These are phyloP conservation scores for Carpatolechia fugitivella DNA, from an alignment of 2,888 invertebrate species.

Conservation along the genomic window DNA sequence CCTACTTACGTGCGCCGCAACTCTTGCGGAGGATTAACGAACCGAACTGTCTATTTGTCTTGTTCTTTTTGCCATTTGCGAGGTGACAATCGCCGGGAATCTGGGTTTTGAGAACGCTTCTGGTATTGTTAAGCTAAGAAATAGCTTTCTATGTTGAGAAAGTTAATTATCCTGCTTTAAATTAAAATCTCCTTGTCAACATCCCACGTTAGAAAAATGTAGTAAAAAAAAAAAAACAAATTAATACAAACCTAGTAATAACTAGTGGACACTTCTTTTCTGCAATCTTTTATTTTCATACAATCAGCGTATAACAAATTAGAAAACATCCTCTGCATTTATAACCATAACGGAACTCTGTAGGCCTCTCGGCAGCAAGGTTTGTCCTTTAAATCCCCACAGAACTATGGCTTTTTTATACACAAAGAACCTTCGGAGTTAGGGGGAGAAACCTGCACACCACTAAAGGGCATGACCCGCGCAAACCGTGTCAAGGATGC, in stretches of 20 bases:
- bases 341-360: not conserved
- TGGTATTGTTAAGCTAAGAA: not conserved
- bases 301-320: too few relatives aligned
- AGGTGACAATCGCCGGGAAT: conserved; percentile 4
- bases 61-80: conserved; percentile 19
- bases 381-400: not conserved
- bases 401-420: conserved; percentile 1
- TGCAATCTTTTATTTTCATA: too few relatives aligned
- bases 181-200: too few relatives aligned
- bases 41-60: conserved; percentile 23
- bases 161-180: too few relatives aligned
- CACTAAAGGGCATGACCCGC: conserved; percentile 61
- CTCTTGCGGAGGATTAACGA: conserved; percentile 24
- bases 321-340: too few relatives aligned
- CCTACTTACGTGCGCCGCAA: conserved; percentile 31
- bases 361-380: not conserved
- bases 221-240: too few relatives aligned
- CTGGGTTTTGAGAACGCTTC: not conserved
- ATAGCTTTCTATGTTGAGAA: too few relatives aligned
- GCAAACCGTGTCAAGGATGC: conserved; percentile 65
- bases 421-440: conserved; percentile 45
- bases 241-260: too few relatives aligned
- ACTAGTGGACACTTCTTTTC: too few relatives aligned
- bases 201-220: too few relatives aligned
- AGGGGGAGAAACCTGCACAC: conserved; percentile 28